Conservation (phyloP, 2,113 vertebrate genomes). For the Steatornis caripensis region DNA sequence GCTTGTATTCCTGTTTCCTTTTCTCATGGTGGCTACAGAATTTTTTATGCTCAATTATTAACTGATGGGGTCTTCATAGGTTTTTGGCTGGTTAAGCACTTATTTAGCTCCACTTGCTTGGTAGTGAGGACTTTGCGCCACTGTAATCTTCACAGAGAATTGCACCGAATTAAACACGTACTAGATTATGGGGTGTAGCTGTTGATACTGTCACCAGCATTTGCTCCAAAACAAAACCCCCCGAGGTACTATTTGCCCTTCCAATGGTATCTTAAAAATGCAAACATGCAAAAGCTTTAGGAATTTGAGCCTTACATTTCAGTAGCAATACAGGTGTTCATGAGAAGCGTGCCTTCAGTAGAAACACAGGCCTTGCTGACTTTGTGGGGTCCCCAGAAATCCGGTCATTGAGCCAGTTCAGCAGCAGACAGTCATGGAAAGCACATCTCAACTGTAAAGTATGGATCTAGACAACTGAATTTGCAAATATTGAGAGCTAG, state of each 20-base stretch:
- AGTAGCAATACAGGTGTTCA: not conserved
- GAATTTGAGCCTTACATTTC: not conserved
- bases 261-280: not conserved
- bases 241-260: not conserved
- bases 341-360: not conserved
- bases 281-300: not conserved
- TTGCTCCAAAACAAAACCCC: not conserved
- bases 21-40: not conserved
- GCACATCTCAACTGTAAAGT: not conserved
- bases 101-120: not conserved
- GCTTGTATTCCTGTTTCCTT: not conserved
- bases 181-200: not conserved
- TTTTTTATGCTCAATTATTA: not conserved
- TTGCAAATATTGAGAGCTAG: not conserved
- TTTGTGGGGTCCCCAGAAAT: not conserved
- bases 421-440: not conserved
- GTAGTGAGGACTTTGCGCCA: not conserved
- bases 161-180: not conserved
- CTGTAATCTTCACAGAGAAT: not conserved
- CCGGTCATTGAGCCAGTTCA: not conserved
- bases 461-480: not conserved
- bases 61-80: not conserved
- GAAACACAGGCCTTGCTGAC: not conserved
- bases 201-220: not conserved
- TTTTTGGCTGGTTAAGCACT: not conserved